Evolutionary conservation across 2,797 vertebrate species (phyloP), one percentile per base, ranked within the genome.

Genomic region (Ptychobarbus kaznakovi): DNA sequence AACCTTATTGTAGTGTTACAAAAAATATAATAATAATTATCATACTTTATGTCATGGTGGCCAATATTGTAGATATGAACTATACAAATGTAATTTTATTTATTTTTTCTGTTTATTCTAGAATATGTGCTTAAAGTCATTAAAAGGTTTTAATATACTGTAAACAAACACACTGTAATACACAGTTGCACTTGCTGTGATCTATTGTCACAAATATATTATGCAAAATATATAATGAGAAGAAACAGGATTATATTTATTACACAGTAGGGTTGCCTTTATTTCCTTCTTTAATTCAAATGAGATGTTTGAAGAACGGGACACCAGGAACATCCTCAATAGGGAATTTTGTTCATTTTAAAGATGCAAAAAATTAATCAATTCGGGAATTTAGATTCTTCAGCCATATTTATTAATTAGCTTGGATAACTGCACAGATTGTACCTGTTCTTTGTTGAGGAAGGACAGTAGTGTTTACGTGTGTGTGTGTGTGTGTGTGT

Each of bases 191-290:
- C 53, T 56, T 56, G 49, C 68, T 42, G 68, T 42, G 18, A 32
- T 69, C 7, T 53, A 32, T 53, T n/a, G 16, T 44, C 42, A 80
- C 42, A 68, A 35, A 80, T 35, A 69, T 51, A 68, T 46, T 51
- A 63, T 35, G 42, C 25, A 18, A 7, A 51, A 51, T 51, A 51
- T 51, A 13, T 20, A 28, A 1, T 8, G 4, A 38, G 49, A 53
- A 32, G n/a, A 38, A 49, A 69, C 79, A 69, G 63, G 79, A 81
- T 69, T n/a, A 9, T 38, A 25, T 69, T 69, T 18, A 35, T 49
- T 69, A 4, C 20, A 53, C 46, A 32, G n/a, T 22, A 40, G 11
- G 22, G 40, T 69, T 11, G 32, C 32, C 20, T 69, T 69, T n/a
- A n/a, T 51, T 75, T 51, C 28, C 63, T 51, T 51, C 42, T 63